These are phyloP conservation scores for Cryptus armator DNA, from an alignment of 2,888 invertebrate genomes.

Conservation along the genomic window DNA sequence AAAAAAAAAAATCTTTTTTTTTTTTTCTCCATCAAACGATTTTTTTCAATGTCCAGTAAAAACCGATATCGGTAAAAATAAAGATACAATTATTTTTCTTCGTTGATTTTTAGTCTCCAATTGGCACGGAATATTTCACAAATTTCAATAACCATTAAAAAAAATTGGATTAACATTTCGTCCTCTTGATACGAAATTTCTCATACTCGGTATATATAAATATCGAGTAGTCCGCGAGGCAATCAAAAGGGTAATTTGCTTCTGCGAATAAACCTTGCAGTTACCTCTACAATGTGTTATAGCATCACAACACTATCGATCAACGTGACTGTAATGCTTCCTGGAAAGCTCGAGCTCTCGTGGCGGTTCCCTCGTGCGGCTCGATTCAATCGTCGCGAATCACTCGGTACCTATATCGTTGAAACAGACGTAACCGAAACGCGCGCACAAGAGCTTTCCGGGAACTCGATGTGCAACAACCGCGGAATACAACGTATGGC, in stretches of 20 bases:
- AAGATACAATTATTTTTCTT: no score
- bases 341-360: conserved; percentile 26
- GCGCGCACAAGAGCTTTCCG: conserved; percentile 32
- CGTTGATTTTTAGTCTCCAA: no score
- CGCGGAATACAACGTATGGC: background rate
- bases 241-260: conserved; percentile 38
- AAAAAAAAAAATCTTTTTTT: no score
- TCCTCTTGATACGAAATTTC: background rate
- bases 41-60: no score
- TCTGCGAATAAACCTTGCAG: conserved; percentile 17
- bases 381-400: conserved; percentile 35
- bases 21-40: no score
- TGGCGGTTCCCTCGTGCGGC: conserved; percentile 1
- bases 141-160: no score
- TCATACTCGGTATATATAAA: background rate
- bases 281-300: conserved; percentile 6
- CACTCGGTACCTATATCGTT: conserved; percentile 4
- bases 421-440: conserved; percentile 25
- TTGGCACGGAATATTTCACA: no score
- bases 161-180: background rate
- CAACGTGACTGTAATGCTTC: conserved; percentile 47
- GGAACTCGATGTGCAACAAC: conserved; percentile 13
- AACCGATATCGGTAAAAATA: no score
- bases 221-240: conserved; percentile 5
- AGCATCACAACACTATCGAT: conserved; percentile 42